Base-by-base conservation (phyloP, 2,888 invertebrate genomes). In the Automeris io region DNA sequence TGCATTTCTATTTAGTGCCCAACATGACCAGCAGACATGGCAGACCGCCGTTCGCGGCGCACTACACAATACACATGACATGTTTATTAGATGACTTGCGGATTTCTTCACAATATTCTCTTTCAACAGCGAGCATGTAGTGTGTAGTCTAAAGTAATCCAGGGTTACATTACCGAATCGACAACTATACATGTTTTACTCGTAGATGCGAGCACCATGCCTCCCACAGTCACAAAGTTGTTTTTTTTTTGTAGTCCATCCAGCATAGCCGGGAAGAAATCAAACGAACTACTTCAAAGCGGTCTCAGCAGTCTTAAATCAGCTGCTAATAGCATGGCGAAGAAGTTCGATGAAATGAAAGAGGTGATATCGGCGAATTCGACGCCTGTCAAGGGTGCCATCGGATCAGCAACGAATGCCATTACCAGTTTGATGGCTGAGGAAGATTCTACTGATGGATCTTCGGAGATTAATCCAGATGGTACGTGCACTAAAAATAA, bases 321-420 rank as follows among this genome's bases (percentile, higher is more conserved):
- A 8, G 95, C 94, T 0, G 95, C 95, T 0, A 95, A 91, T 1
- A 92, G 93, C 25, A 91, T 96, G 68, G 95, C 91, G 13, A 95
- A 95, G 64, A 96, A 96, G 63, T 91, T 96, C 57, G 96, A 95
- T 65, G 96, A 96, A 72, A 93, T 96, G 70, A 96, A 96, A 68
- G 96, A 95, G 70, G 95, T 94, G 16, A 95, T 96, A 54, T 95
- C 95, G 2, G 94, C 93, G 0, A 95, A 93, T 49, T 92, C 93
- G n/a, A 95, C 95, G 6, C 95, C 95, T 0, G 93, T 94, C 2
- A 95, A 95, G 72, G 88, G 90, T 1, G 87, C 81, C 1, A 76
- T 83, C 2, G 86, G 83, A 0, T 83, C 80, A 29, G 87, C 87
- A 0, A 82, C 83, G 1, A 82, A 74, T 36, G 83, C 81, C 0